Percentiles rank a stretch among this genome's conserved stretches.
These are phyloP conservation scores for Graptemys geographica DNA, from an alignment of 2,797 vertebrate species.

Conservation along the genomic window DNA sequence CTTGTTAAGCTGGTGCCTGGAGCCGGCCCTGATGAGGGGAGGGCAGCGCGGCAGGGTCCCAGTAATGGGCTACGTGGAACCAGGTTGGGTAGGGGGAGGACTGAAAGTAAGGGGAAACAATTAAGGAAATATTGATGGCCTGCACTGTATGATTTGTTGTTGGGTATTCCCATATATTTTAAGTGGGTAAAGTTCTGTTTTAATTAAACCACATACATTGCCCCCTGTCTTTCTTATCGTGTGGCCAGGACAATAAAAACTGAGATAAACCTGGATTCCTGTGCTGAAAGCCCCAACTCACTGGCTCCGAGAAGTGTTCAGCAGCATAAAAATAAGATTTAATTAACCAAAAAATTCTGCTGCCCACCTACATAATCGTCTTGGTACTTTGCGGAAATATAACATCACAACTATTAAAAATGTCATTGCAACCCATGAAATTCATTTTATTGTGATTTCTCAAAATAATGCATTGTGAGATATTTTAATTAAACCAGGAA, in stretches of 20 bases:
- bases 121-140: neutral
- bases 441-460: constrained; percentile 10
- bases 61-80: too few species aligned
- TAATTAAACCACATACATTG: neutral
- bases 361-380: neutral
- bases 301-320: neutral
- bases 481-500: neutral
- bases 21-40: too few species aligned
- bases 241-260: neutral
- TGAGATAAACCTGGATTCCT: neutral
- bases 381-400: neutral
- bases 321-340: neutral
- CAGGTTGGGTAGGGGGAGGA: too few species aligned
- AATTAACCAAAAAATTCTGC: neutral
- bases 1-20: too few species aligned
- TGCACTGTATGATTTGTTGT: neutral
- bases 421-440: neutral
- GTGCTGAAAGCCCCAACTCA: neutral
- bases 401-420: neutral
- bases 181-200: neutral
- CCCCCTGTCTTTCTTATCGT: neutral
- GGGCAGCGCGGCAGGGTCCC: too few species aligned
- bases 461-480: neutral
- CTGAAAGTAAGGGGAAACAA: neutral
- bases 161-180: neutral